phyloP scores from a whole-genome alignment of 2,113 vertebrate species.

The Grallaria varia region DNA sequence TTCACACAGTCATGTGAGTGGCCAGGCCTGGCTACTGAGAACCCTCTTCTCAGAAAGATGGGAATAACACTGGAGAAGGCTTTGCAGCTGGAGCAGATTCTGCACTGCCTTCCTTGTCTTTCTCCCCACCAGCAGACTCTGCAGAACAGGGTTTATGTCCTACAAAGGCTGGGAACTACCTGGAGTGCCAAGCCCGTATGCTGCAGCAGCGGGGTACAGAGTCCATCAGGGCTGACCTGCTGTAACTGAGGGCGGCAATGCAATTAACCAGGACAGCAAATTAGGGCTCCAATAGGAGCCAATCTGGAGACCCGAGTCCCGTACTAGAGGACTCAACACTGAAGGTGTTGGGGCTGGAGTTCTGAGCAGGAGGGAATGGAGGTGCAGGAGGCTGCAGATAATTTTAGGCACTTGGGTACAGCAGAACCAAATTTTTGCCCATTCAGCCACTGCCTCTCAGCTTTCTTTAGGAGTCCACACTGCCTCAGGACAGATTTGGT shows the following conservation, averaged over 20 bases:
- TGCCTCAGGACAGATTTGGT: not conserved
- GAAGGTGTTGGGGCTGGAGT: not conserved
- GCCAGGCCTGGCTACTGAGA: not conserved
- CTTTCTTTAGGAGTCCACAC: not conserved
- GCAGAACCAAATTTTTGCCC: not conserved
- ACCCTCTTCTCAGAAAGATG: not conserved
- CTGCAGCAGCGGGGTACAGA: not conserved
- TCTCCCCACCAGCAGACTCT: not conserved
- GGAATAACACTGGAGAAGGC: not conserved
- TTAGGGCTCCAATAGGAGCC: not conserved
- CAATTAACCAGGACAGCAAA: not conserved
- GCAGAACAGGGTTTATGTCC: not conserved
- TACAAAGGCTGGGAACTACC: not conserved
- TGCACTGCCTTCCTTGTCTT: not conserved
- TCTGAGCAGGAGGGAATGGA: not conserved
- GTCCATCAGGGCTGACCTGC: not conserved
- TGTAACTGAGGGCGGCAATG: not conserved
- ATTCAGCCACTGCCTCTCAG: not conserved
- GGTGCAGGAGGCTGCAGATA: not conserved
- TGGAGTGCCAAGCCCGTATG: fast-evolving
- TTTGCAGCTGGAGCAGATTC: not conserved
- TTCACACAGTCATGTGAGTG: fast-evolving
- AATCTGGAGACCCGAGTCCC: not conserved
- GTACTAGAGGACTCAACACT: not conserved
- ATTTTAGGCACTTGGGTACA: not conserved